Evolutionary conservation across 2,113 vertebrate species (phyloP).

Genomic region (Misgurnus mizolepis): DNA sequence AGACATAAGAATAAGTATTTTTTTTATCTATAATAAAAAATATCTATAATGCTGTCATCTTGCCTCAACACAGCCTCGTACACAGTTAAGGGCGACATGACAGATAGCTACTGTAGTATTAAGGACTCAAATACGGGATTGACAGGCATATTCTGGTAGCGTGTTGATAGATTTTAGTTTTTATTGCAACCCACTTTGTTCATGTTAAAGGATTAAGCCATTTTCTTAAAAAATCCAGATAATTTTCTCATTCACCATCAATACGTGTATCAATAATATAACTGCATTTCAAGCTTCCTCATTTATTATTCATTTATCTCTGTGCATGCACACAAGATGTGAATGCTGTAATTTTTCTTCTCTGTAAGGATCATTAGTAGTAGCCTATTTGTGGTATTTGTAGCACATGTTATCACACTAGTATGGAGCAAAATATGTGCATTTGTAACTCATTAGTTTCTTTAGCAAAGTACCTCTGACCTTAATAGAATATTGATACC

Average conservation of each 20-base stretch:
- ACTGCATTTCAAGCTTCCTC: not conserved
- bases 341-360: not conserved
- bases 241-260: not conserved
- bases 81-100: no score
- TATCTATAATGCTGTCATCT: no score
- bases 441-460: not conserved
- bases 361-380: not conserved
- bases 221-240: no score
- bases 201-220: no score
- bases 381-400: not conserved
- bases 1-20: no score
- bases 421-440: slow-evolving; percentile 22
- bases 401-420: not conserved
- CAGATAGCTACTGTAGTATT: no score
- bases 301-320: not conserved
- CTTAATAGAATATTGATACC: slow-evolving; percentile 32
- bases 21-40: no score
- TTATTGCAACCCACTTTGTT: no score
- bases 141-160: no score
- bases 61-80: no score
- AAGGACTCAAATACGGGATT: no score
- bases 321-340: not conserved
- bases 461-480: not conserved
- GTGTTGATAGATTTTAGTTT: no score
- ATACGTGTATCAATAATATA: not conserved